Percentiles rank a stretch among this genome's conserved stretches.
Conservation (phyloP, 2,113 vertebrate species). For the Elaphurus davidianus region DNA sequence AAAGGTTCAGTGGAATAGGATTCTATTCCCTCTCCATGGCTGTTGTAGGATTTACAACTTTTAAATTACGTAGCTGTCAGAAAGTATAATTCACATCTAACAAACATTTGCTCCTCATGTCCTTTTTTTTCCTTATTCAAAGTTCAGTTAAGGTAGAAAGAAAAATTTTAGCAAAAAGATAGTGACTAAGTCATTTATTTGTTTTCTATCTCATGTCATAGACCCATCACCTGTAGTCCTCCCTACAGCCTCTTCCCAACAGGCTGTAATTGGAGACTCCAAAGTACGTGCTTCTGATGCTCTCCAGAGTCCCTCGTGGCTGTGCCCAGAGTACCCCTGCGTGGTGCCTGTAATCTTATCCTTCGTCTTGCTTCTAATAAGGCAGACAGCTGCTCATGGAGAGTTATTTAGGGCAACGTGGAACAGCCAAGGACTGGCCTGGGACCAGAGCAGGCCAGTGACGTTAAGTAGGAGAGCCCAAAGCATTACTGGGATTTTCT, state of each 20-base stretch:
- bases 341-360: slow-evolving; percentile 63
- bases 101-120: neutral
- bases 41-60: neutral
- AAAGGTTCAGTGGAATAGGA: neutral
- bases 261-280: slow-evolving; percentile 40
- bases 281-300: slow-evolving; percentile 10
- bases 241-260: neutral
- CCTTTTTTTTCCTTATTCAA: neutral
- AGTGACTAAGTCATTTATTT: neutral
- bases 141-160: slow-evolving; percentile 10
- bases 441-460: neutral
- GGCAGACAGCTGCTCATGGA: slow-evolving; percentile 55
- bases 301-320: neutral
- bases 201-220: neutral
- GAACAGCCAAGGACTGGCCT: slow-evolving; percentile 38
- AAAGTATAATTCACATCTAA: slow-evolving; percentile 6
- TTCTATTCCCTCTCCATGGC: neutral
- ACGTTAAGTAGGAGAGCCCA: neutral
- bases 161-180: neutral
- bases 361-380: slow-evolving; percentile 53
- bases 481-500: neutral
- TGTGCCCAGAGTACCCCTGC: slow-evolving; percentile 40
- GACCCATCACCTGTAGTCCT: neutral
- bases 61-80: neutral
- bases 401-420: slow-evolving; percentile 65